Conservation (phyloP, 2,797 vertebrate species). For the Diglossa cyanea region DNA sequence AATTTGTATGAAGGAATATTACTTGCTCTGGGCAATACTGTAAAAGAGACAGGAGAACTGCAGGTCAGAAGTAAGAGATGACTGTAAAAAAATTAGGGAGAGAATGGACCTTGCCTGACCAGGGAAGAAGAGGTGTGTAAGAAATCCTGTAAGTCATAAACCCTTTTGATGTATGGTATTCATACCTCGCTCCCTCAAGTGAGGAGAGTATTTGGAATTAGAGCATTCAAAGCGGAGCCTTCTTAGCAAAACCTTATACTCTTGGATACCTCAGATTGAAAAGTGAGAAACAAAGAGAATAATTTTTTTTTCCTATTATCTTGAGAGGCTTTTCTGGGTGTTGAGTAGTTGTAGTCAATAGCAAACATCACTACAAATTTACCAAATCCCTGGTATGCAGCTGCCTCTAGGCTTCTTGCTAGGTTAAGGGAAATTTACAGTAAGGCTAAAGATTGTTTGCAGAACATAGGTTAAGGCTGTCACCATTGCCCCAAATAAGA, state of each 20-base stretch:
- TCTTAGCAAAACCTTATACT: background rate
- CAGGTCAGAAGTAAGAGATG: background rate
- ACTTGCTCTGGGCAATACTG: background rate
- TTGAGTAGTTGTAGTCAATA: background rate
- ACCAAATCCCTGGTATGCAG: background rate
- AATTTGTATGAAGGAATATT: background rate
- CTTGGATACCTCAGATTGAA: background rate
- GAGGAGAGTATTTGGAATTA: background rate
- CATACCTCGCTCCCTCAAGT: background rate
- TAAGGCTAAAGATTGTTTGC: background rate
- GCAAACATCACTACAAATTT: background rate
- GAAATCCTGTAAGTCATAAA: background rate
- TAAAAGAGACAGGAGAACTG: background rate
- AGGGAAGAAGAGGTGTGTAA: background rate
- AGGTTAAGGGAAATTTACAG: background rate
- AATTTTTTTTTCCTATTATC: background rate
- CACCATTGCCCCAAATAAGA: background rate
- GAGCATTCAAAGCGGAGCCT: background rate
- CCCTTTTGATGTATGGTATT: background rate
- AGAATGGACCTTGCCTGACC: background rate
- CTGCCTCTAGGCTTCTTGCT: background rate
- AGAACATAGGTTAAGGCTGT: background rate
- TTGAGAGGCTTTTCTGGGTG: background rate
- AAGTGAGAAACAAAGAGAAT: background rate
- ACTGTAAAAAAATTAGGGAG: background rate